Percentiles rank a stretch among this genome's conserved stretches.
Evolutionary conservation across 2,797 vertebrate species (phyloP).

Genomic region (Clarias laeviceps): DNA sequence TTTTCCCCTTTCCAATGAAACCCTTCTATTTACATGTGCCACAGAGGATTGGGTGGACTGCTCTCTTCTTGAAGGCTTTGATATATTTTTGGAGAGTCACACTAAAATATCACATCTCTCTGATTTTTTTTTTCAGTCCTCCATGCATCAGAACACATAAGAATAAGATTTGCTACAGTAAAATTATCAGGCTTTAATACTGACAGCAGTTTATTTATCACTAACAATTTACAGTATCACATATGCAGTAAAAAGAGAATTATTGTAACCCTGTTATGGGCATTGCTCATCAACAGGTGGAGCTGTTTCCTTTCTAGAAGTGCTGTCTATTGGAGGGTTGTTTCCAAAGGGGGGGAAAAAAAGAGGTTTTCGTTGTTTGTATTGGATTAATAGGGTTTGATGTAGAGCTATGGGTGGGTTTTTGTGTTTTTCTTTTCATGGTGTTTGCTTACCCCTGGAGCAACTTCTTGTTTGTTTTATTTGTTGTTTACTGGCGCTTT

Average conservation of each 20-base stretch:
- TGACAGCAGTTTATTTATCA: slow-evolving; percentile 12
- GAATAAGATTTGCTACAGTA: not conserved
- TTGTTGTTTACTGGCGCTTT: not conserved
- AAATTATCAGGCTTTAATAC: slow-evolving; percentile 5
- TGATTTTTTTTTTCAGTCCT: slow-evolving; percentile 40
- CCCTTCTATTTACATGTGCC: slow-evolving; percentile 8
- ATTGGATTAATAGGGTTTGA: not conserved
- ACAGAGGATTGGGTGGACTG: slow-evolving; percentile 2
- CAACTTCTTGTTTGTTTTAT: not conserved
- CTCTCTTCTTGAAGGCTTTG: slow-evolving; percentile 51
- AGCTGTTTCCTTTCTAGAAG: not conserved
- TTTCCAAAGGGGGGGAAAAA: not conserved
- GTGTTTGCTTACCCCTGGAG: not conserved
- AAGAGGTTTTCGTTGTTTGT: not conserved
- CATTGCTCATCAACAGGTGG: not conserved
- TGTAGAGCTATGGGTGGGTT: not conserved
- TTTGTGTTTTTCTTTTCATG: not conserved
- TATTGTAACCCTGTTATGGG: not conserved
- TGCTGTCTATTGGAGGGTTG: not conserved
- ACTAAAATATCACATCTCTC: slow-evolving; percentile 62
- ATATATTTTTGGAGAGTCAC: slow-evolving; percentile 64
- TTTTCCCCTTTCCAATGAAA: not conserved
- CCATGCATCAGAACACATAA: not conserved
- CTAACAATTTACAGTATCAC: slow-evolving; percentile 44
- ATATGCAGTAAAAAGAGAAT: not conserved